Percentiles rank a stretch among this genome's conserved stretches.
These are phyloP conservation scores for Tenodera sinensis DNA, from an alignment of 2,888 invertebrate genomes.

Conservation along the genomic window DNA sequence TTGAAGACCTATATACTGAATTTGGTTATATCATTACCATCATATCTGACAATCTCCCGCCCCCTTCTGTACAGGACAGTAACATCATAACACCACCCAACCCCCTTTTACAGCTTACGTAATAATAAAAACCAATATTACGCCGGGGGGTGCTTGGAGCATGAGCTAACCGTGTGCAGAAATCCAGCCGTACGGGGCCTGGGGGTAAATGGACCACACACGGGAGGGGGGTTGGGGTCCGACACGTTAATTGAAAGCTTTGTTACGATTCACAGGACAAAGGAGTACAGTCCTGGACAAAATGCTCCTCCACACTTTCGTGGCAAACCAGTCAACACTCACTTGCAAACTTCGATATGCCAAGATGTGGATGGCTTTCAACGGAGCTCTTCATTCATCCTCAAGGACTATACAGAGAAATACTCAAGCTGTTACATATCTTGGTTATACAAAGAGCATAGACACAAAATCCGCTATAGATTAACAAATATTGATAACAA, in stretches of 20 bases:
- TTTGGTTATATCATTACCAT: constrained; percentile 9
- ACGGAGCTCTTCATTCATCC: too few relatives aligned
- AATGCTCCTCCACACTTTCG: background rate
- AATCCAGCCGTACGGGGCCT: constrained; percentile 8
- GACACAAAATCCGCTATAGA: too few relatives aligned
- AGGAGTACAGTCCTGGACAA: constrained; percentile 6
- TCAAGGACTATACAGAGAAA: too few relatives aligned
- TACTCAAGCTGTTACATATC: too few relatives aligned
- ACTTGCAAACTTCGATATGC: background rate
- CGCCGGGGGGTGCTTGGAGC: constrained; percentile 5
- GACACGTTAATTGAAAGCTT: constrained; percentile 27
- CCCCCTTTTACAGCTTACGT: constrained; percentile 10
- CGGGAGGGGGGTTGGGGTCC: background rate
- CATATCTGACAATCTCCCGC: constrained; percentile 2
- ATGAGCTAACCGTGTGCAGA: constrained; percentile 8
- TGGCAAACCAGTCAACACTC: background rate
- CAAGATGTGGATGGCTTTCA: too few relatives aligned
- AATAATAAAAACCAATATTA: constrained; percentile 19
- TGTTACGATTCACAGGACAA: constrained; percentile 25
- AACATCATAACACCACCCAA: background rate
- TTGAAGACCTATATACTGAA: constrained; percentile 2
- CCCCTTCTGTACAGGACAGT: background rate
- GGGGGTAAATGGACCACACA: constrained; percentile 14
- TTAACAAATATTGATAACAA: too few relatives aligned
- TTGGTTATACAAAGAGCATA: too few relatives aligned